Base-by-base conservation (phyloP, 2,113 vertebrate genomes). In the Nyctereutes procyonoides region DNA sequence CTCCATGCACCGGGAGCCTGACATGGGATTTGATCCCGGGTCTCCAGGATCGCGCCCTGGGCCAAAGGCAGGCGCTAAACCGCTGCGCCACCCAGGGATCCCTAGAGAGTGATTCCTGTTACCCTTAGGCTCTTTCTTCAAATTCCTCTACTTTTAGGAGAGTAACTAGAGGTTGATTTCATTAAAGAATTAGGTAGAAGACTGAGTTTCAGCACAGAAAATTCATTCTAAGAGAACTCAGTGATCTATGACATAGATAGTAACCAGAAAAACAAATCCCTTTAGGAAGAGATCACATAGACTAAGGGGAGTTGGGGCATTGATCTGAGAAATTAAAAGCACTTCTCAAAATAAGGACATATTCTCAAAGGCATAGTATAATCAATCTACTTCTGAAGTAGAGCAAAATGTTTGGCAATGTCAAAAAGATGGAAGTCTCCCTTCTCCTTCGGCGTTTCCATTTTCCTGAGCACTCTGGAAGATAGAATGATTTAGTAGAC, bases 251-350 rank as follows among this genome's bases (percentile, higher is more conserved):
- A 56, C n/a, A 20, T n/a, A 65, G 22, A 15, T 9, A 7, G 24
- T 74, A 67, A 62, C 32, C 28, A 80, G 73, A 38, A 76, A 85
- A 48, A 67, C 24, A 76, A 32, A 5, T 35, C 22, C 11, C 14
- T 82, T 71, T 28, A 71, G 30, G 9, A 74, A n/a, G 22, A 62
- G 53, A n/a, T 8, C 13, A 3, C 4, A 4, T n/a, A 35, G 28
- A 30, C 26, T 11, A 43, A 10, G 3, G 3, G 6, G 2, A 58
- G 12, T 24, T 4, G 14, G 5, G 1, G 4, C 2, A 14, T 38
- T n/a, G 48, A 19, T n/a, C 60, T 28, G 28, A 88, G 62, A 8
- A 63, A 11, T 5, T 13, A 26, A 38, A 89, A 69, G 30, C 32
- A 9, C 4, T 73, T 19, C 24, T 81, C 38, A 51, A 28, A 73